Base-by-base conservation (phyloP, 2,113 vertebrate genomes). In the Loxodonta africana region DNA sequence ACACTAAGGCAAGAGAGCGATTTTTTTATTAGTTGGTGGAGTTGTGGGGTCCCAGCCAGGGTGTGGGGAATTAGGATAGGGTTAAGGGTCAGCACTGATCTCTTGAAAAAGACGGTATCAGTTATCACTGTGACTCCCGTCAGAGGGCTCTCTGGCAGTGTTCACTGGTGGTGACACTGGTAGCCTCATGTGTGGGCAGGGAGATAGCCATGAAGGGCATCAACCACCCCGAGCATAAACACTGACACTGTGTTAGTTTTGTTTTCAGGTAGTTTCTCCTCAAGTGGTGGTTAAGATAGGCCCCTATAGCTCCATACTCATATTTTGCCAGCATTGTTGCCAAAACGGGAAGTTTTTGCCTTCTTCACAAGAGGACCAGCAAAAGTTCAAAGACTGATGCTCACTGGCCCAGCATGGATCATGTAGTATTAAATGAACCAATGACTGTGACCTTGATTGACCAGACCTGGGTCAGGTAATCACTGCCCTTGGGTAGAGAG, bases 1-100 rank as follows among this genome's bases (percentile, higher is more conserved):
- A 71, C 12, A 26, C 30, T 30, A 74, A 81, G 20, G 5, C 11
- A 89, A 85, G 53, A 94, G 44, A 88, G 37, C 33, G 7, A 6
- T 74, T 74, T 88, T 88, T 87, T 85, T 60, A 92, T 48, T 91
- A 33, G 67, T 82, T 65, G 81, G 23, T 94, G 53, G 77, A 18
- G 26, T 85, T 96, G 60, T 25, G 8, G 6, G 57, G 53, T 90
- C 6, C 77, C 63, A 74, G 20, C 37, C 30, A 37, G 71, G 10
- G 20, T 46, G 17, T 74, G 5, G 15, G 60, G 37, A 71, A 28
- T 74, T 51, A 12, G 37, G 41, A 26, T 65, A 91, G 28, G 44
- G 15, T 8, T 41, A 37, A 65, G 71, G 53, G 53, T 12, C 18
- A 41, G n/a, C 63, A 46, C 21, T n/a, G 46, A 77, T 20, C 74